These are phyloP conservation scores for Chromis chromis DNA, from an alignment of 2,797 vertebrate genomes.

Conservation along the genomic window DNA sequence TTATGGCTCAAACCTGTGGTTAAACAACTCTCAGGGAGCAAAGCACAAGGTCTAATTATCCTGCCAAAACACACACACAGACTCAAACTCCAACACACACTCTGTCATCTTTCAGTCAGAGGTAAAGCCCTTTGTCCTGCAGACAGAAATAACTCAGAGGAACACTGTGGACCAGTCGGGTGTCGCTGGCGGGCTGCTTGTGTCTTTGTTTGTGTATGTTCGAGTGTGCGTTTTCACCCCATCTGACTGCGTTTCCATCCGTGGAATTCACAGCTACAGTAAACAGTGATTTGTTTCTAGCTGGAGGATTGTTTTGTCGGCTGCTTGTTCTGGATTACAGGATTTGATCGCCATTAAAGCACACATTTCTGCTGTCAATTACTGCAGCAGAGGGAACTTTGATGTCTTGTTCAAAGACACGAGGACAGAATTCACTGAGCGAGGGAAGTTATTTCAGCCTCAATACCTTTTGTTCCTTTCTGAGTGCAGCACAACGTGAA, in stretches of 20 bases:
- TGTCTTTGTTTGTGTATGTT: constrained; percentile 56
- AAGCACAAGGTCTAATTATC: constrained; percentile 81
- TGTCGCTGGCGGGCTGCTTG: constrained; percentile 48
- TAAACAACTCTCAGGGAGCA: constrained; percentile 74
- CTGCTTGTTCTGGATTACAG: neutral
- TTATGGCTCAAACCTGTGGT: constrained; percentile 77
- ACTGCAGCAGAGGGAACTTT: neutral
- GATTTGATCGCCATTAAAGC: neutral
- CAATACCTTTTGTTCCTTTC: neutral
- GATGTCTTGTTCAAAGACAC: constrained; percentile 12
- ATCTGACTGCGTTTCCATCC: neutral
- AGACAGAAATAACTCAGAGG: constrained; percentile 73
- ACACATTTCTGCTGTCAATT: neutral
- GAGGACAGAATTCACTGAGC: constrained; percentile 11
- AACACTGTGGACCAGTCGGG: constrained; percentile 43
- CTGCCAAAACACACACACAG: constrained; percentile 60
- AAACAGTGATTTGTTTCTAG: neutral
- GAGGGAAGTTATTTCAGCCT: neutral
- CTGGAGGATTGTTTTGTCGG: constrained; percentile 4
- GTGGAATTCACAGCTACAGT: neutral
- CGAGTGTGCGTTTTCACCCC: constrained; percentile 19
- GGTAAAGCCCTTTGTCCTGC: constrained; percentile 72
- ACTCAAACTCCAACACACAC: constrained; percentile 10
- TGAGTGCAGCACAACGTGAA: neutral
- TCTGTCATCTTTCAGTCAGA: constrained; percentile 66